Evolutionary conservation across 2,113 vertebrate genomes (phyloP), one percentile per base, ranked within the genome.

Genomic region (Neodontobutis hainanensis): DNA sequence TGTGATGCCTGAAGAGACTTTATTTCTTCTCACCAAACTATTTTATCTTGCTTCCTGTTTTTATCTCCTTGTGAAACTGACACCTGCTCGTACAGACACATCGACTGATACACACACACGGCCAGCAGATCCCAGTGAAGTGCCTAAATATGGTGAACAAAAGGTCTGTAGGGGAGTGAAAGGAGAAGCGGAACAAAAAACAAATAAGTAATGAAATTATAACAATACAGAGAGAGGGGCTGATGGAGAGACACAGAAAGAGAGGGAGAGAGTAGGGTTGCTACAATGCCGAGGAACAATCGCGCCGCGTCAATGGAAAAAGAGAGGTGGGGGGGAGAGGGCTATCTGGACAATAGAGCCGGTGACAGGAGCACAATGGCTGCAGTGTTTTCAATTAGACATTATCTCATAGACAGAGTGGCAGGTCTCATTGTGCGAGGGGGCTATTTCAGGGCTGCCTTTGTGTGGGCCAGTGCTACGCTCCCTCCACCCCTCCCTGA

Each of bases 381-480:
- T 82, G 92, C 93, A 92, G 92, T 97, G 96, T 97, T 97, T 95
- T 95, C 94, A 90, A 94, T 96, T 94, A 99, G 97, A 98, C 96
- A 96, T 96, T 99, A 98, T 99, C 96, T 98, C 96, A 99, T 96
- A 96, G 94, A 95, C 94, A 93, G 95, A 95, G 93, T 97, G 96
- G 95, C 96, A 97, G 96, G 89, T 95, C 94, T 93, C 84, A 94
- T 94, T 94, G 88, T 94, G 92, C 84, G 64, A 93, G 92, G 94
- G 93, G 94, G 94, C 95, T 97, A 97, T 98, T 97, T 97, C 95
- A 97, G 96, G 93, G 93, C 92, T 87, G 92, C 94, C 94, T 98
- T 97, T 99, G 96, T 98, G 92, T 91, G 92, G 94, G 91, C 89
- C 68, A 90, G 92, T 89, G 94, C 93, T 93, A 94, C 93, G 94